Percentiles rank a stretch among this genome's conserved stretches.
These are phyloP conservation scores for Euphysa ruthae DNA, from an alignment of 30 jellyfish, hydroid and myxozoan genomes.

Conservation along the genomic window DNA sequence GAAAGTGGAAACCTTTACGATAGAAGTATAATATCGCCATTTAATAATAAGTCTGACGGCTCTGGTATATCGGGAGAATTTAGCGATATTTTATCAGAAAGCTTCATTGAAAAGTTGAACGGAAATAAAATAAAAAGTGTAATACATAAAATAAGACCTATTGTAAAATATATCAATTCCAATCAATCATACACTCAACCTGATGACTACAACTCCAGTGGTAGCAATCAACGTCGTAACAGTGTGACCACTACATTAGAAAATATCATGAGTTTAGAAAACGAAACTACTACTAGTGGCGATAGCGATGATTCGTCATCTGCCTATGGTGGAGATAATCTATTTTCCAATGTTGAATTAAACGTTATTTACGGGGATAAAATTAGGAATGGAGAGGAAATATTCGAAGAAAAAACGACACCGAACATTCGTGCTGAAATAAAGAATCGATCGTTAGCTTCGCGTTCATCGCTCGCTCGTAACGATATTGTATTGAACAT, in stretches of 20 bases:
- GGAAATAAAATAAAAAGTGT: too few relatives aligned
- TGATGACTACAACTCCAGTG: too few relatives aligned
- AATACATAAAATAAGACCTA: too few relatives aligned
- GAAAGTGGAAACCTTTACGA: neutral
- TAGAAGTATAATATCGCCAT: neutral
- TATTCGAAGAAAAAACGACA: neutral
- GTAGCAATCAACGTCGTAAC: too few relatives aligned
- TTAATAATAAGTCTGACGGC: neutral
- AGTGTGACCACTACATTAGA: neutral
- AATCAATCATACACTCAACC: too few relatives aligned
- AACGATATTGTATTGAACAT: too few relatives aligned
- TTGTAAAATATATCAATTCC: too few relatives aligned
- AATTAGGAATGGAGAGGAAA: neutral
- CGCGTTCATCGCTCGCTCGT: too few relatives aligned
- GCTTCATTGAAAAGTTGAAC: too few relatives aligned
- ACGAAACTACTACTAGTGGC: neutral
- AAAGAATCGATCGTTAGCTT: too few relatives aligned
- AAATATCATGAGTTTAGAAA: neutral
- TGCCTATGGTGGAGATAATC: neutral
- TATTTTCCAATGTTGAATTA: slow-evolving; percentile 1
- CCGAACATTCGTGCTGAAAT: too few relatives aligned
- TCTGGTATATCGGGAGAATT: neutral
- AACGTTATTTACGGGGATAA: slow-evolving; percentile 2
- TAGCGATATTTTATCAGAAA: neutral
- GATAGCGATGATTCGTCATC: neutral